These are phyloP conservation scores for Ranitomeya variabilis DNA, from an alignment of 2,113 vertebrate genomes.

Conservation along the genomic window DNA sequence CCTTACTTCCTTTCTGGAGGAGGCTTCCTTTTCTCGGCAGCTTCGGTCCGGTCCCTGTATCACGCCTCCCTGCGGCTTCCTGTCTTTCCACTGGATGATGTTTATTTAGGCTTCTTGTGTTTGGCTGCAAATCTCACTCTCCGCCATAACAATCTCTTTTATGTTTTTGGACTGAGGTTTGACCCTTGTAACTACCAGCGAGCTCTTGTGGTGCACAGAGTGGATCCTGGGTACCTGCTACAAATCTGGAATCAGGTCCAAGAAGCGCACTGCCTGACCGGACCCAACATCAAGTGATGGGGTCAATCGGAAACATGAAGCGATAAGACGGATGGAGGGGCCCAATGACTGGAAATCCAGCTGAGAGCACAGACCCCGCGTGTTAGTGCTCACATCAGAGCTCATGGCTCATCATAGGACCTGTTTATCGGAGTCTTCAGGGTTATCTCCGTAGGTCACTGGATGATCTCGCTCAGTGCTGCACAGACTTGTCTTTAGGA, in stretches of 20 bases:
- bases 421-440: too few relatives aligned
- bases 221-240: constrained; percentile 49
- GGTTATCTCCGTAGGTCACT: too few relatives aligned
- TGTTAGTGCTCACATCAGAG: too few relatives aligned
- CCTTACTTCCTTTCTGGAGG: constrained; percentile 57
- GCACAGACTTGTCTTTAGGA: too few relatives aligned
- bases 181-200: constrained; percentile 42
- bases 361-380: too few relatives aligned
- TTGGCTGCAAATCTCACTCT: constrained; percentile 61
- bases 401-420: too few relatives aligned
- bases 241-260: constrained; percentile 49
- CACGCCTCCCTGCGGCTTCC: constrained; percentile 34
- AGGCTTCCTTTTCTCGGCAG: constrained; percentile 36
- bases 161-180: constrained; percentile 4
- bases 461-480: too few relatives aligned
- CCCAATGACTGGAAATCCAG: not conserved
- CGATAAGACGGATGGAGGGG: not conserved
- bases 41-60: not conserved
- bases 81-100: constrained; percentile 48
- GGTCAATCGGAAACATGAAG: too few relatives aligned
- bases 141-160: constrained; percentile 6
- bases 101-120: constrained; percentile 51
- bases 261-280: not conserved
- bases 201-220: constrained; percentile 62
- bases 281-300: not conserved